Conservation (phyloP, 1,140 invertebrate species). For the Bathynomus jamesi region DNA sequence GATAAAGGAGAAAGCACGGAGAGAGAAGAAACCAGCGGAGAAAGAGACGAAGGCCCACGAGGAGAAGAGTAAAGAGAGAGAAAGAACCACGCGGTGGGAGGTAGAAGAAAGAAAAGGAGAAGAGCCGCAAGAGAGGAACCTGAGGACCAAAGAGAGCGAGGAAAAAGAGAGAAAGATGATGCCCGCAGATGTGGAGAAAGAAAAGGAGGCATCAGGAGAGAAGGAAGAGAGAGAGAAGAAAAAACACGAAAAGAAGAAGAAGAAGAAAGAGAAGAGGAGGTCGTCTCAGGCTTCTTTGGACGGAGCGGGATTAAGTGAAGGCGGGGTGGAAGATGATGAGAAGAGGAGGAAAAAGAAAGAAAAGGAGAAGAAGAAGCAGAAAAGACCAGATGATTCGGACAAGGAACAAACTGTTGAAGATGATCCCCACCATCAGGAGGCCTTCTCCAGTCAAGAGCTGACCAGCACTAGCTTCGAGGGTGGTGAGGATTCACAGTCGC, state of each 20-base stretch:
- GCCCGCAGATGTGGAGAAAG: background rate
- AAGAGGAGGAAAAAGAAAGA: conserved; percentile 38
- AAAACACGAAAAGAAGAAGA: conserved; percentile 40
- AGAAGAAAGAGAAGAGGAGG: conserved; percentile 37
- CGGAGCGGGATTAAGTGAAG: conserved; percentile 44
- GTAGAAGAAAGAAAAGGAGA: conserved; percentile 31
- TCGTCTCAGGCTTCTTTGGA: conserved; percentile 22
- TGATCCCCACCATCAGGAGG: background rate
- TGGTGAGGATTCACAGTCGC: background rate
- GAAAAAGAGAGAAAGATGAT: background rate
- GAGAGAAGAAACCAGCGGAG: conserved; percentile 32
- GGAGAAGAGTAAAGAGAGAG: conserved; percentile 11
- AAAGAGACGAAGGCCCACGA: background rate
- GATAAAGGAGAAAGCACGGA: conserved; percentile 14
- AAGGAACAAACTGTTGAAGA: background rate
- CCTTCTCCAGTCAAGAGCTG: background rate
- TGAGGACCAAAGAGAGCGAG: background rate
- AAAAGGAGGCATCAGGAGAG: conserved; percentile 41
- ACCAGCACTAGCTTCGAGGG: background rate
- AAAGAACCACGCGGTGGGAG: conserved; percentile 17
- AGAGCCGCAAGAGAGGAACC: background rate
- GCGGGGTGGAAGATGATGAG: conserved; percentile 38
- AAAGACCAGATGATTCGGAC: conserved; percentile 31
- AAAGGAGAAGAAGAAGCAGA: conserved; percentile 25
- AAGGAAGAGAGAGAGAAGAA: conserved; percentile 44